Percentiles rank a stretch among this genome's conserved stretches.
Conservation (phyloP, 2,888 invertebrate genomes). For the Glomeris marginata region DNA sequence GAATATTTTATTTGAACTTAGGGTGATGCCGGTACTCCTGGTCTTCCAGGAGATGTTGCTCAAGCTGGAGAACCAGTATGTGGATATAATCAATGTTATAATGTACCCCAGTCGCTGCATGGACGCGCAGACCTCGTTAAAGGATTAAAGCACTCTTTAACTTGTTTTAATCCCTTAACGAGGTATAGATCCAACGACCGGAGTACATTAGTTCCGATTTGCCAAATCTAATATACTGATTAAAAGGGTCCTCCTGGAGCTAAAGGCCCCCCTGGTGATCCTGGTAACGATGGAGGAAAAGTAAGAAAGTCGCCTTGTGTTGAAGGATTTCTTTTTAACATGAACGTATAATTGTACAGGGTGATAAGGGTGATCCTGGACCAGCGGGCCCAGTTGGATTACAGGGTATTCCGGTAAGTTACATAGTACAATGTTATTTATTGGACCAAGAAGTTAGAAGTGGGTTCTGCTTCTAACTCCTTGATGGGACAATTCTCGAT, state of each 20-base stretch:
- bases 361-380: conserved; percentile 6
- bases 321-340: background rate
- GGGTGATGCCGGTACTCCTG: conserved; percentile 39
- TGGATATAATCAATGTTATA: background rate
- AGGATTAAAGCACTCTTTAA: no score
- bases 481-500: no score
- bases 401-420: conserved; percentile 8
- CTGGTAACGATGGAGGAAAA: conserved; percentile 32
- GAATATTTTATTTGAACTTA: conserved; percentile 27
- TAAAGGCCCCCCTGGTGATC: conserved; percentile 28
- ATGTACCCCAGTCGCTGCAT: no score
- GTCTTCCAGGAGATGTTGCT: conserved; percentile 27
- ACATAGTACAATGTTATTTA: no score
- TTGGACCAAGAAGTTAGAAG: no score
- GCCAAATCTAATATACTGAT: conserved; percentile 3
- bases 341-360: background rate
- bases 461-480: no score
- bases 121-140: no score
- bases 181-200: no score
- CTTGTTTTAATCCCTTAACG: no score
- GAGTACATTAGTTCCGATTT: no score
- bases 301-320: conserved; percentile 19
- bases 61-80: conserved; percentile 23
- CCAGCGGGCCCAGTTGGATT: conserved; percentile 1
- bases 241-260: conserved; percentile 37